phyloP scores from a whole-genome alignment of 2,797 vertebrate species.

The Rhadinocentrus ornatus region DNA sequence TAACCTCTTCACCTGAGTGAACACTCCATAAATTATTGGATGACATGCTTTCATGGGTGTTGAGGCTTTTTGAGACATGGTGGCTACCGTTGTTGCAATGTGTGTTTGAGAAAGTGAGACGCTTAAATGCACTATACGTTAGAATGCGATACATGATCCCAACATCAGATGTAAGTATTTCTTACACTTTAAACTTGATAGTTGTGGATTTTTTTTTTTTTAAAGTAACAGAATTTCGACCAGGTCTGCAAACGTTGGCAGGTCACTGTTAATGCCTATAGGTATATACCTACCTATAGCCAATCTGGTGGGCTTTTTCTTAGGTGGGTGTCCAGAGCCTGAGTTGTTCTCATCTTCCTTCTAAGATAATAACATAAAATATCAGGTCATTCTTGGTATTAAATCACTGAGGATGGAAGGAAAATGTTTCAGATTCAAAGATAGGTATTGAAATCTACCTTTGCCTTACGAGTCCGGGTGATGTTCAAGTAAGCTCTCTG shows the following conservation, averaged over 20 bases:
- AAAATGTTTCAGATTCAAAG: not conserved
- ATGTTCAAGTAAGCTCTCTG: constrained; percentile 96
- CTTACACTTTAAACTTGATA: not conserved
- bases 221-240: not conserved
- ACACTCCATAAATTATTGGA: too few relatives aligned
- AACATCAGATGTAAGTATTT: too few relatives aligned
- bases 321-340: constrained; percentile 93
- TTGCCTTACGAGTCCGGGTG: constrained; percentile 88
- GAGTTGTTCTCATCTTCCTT: constrained; percentile 91
- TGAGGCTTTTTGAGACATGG: too few relatives aligned
- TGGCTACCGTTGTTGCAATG: too few relatives aligned
- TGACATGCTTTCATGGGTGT: too few relatives aligned
- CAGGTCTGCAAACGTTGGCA: not conserved
- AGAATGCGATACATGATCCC: too few relatives aligned
- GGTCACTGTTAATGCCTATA: too few relatives aligned
- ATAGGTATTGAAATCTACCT: constrained; percentile 65
- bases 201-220: not conserved
- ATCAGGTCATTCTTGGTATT: not conserved
- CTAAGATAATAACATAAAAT: constrained; percentile 65
- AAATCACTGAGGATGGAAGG: not conserved
- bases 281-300: constrained; percentile 88
- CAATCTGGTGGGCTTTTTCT: constrained; percentile 97
- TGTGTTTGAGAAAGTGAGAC: too few relatives aligned
- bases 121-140: too few relatives aligned
- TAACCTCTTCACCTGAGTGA: too few relatives aligned